Evolutionary conservation across 1,140 invertebrate species (phyloP).

Genomic region (Physella acuta): DNA sequence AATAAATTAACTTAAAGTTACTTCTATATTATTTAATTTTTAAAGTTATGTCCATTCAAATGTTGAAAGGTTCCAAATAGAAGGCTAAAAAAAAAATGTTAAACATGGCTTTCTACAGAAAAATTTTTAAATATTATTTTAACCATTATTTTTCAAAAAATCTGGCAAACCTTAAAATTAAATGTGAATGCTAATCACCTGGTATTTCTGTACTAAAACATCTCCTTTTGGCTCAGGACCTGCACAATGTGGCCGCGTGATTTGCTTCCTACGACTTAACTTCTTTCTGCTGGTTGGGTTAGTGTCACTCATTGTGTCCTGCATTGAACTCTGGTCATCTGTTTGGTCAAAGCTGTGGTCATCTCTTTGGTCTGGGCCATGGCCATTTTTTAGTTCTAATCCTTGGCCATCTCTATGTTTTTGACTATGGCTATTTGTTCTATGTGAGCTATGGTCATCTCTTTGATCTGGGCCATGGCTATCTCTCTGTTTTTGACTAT

Average conservation of each 20-base stretch:
- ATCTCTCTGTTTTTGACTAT: background rate
- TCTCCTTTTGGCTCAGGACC: conserved; percentile 8
- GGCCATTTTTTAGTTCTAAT: background rate
- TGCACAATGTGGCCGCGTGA: conserved; percentile 8
- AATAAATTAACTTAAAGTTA: too few relatives aligned
- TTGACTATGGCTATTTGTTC: background rate
- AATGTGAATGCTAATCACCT: too few relatives aligned
- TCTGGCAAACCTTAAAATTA: too few relatives aligned
- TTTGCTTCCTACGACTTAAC: background rate
- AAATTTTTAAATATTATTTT: too few relatives aligned
- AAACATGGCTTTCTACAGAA: too few relatives aligned
- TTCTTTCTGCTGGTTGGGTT: background rate
- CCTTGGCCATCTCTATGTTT: background rate
- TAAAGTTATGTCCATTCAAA: too few relatives aligned
- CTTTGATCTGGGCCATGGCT: background rate
- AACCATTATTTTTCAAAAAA: too few relatives aligned
- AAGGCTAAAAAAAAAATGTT: too few relatives aligned
- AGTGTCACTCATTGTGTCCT: conserved; percentile 18
- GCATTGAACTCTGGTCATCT: background rate
- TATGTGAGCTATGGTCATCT: background rate
- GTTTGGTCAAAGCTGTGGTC: background rate
- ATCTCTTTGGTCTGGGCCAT: background rate
- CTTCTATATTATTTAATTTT: too few relatives aligned
- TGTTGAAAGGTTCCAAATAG: too few relatives aligned
- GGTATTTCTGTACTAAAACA: conserved; percentile 23